Conservation (phyloP, 2,113 vertebrate species). For the Tenrec ecaudatus region DNA sequence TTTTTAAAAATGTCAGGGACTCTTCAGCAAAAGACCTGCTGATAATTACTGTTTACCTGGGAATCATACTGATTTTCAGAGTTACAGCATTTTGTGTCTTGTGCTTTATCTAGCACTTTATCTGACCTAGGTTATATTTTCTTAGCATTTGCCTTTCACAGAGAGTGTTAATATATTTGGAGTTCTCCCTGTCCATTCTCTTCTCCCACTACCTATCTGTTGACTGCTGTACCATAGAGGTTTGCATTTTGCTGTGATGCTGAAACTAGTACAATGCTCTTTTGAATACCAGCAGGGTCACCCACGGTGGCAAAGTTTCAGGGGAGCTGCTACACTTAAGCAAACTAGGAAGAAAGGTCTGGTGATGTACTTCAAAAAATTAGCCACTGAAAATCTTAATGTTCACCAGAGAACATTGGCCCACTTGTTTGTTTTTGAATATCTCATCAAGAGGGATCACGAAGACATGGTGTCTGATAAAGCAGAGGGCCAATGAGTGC, state of each 20-base stretch:
- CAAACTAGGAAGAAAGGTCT: background rate
- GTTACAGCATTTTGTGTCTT: background rate
- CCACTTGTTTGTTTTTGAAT: background rate
- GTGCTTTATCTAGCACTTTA: background rate
- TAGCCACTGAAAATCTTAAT: background rate
- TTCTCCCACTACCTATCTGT: background rate
- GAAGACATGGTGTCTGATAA: background rate
- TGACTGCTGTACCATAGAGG: background rate
- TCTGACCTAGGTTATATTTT: slow-evolving; percentile 6
- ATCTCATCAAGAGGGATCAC: background rate
- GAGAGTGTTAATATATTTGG: background rate
- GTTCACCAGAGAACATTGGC: background rate
- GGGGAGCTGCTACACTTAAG: background rate
- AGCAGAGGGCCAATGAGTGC: background rate
- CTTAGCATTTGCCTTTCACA: background rate
- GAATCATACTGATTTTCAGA: background rate
- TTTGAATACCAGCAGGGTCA: background rate
- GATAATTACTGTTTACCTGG: background rate
- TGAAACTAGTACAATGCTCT: background rate
- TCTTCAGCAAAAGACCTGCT: background rate
- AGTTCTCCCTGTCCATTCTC: background rate
- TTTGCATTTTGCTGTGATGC: background rate
- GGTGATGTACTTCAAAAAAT: background rate
- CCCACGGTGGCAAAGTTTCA: background rate
- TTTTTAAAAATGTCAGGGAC: background rate